phyloP scores from a whole-genome alignment of 2,113 vertebrate genomes.

The Suricata suricatta region DNA sequence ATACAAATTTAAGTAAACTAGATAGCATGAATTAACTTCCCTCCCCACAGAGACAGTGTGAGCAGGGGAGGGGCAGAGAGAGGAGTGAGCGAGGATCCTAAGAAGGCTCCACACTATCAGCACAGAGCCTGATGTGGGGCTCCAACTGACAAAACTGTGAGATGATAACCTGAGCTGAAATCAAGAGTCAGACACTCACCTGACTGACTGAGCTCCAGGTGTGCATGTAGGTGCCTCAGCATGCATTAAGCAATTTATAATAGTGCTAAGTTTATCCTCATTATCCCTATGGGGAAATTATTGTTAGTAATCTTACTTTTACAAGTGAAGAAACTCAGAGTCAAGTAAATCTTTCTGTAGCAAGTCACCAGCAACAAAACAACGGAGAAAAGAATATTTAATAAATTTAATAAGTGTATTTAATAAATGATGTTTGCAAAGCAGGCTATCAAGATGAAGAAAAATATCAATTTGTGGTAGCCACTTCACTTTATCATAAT shows the following conservation, averaged over 20 bases:
- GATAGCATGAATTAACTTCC: neutral
- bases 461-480: neutral
- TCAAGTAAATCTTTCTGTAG: neutral
- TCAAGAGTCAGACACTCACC: no score
- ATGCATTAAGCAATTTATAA: neutral
- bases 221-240: no score
- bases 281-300: neutral
- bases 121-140: no score
- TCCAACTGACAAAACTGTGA: no score
- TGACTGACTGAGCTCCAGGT: no score
- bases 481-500: neutral
- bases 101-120: no score
- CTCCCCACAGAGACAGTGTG: no score
- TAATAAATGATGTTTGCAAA: conserved; percentile 9
- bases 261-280: neutral
- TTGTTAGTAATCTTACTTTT: neutral
- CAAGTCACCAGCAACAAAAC: neutral
- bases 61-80: no score
- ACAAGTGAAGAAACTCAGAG: neutral
- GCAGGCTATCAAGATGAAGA: neutral
- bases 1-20: neutral
- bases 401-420: neutral
- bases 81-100: no score
- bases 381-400: neutral
- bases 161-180: no score